Evolutionary conservation across 1,140 invertebrate genomes (phyloP).

Genomic region (Zaprionus tsacasi): DNA sequence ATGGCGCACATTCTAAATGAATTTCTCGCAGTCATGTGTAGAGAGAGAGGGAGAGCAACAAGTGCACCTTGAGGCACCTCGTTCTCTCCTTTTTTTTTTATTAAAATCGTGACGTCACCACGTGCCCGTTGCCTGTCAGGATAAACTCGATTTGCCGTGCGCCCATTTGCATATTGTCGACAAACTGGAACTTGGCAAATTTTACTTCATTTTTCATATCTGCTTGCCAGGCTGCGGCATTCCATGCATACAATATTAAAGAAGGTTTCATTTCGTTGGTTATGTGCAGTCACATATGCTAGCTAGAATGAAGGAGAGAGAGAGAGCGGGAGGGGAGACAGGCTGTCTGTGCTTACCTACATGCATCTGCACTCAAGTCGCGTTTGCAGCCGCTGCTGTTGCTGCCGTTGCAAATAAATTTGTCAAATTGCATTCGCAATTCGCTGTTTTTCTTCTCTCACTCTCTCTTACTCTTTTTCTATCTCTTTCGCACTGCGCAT

Average conservation of each 20-base stretch:
- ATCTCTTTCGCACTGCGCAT: background rate
- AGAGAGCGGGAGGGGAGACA: background rate
- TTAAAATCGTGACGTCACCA: conserved; percentile 62
- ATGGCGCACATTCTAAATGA: conserved; percentile 77
- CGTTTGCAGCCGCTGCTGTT: conserved; percentile 45
- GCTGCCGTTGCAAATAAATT: conserved; percentile 68
- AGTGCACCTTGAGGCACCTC: conserved; percentile 7
- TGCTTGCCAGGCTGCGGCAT: conserved; percentile 25
- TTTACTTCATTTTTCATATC: conserved; percentile 50
- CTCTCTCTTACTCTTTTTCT: background rate
- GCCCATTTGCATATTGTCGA: conserved; percentile 45
- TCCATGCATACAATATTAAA: conserved; percentile 42
- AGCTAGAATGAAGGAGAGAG: background rate
- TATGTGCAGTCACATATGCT: background rate
- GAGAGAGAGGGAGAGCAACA: conserved; percentile 1
- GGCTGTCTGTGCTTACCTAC: background rate
- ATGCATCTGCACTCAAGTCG: conserved; percentile 11
- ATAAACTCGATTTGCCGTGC: conserved; percentile 51
- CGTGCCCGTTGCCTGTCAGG: conserved; percentile 27
- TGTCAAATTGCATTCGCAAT: conserved; percentile 73
- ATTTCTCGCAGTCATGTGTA: conserved; percentile 58
- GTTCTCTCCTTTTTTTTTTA: conserved; percentile 47
- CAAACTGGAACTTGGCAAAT: conserved; percentile 45
- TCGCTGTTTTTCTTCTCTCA: conserved; percentile 49
- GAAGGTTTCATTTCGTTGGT: conserved; percentile 38